Evolutionary conservation across 2,888 invertebrate species (phyloP), one percentile per base, ranked within the genome.

Genomic region (Incurvaria masculella): DNA sequence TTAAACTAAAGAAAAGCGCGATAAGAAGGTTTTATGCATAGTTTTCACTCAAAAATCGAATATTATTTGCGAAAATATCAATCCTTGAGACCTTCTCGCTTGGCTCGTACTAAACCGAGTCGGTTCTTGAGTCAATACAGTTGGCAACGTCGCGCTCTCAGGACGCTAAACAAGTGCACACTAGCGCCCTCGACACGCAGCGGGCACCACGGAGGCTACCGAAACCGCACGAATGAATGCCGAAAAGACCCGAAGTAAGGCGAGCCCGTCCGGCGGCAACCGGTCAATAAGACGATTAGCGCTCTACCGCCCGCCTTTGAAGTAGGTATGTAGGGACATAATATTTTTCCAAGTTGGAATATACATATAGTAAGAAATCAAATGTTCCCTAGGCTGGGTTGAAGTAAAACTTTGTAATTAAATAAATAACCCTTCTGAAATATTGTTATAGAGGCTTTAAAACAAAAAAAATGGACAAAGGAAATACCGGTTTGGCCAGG

Each of bases 161-260:
- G 73, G 78, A 78, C 76, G 78, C 79, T 71, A 75, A 75, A 75
- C 75, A 75, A 72, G 72, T 69, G 71, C 65, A 69, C 74, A 64
- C 67, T 60, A 68, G 79, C 78, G 79, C 79, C 80, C 76, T 64
- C 79, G 72, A 73, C 79, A 72, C 79, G 76, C 79, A 78, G 75
- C 73, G 78, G 76, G 62, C 62, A 61, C 61, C 63, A 63, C 60
- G 58, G 63, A 66, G 71, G 69, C 62, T 60, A 62, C 62, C 67
- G 63, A 67, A 65, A 57, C 53, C 61, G 62, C 58, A 65, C 74
- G 75, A 72, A 69, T 62, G 61, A 63, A 60, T 62, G 61, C 64
- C 70, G 73, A 73, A 61, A 59, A 54, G 67, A 69, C 71, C 71
- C 73, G 72, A 73, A 69, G 68, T 65, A 70, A 73, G 72, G 75